Evolutionary conservation across 1,140 invertebrate genomes (phyloP).

Genomic region (Fopius arisanus): DNA sequence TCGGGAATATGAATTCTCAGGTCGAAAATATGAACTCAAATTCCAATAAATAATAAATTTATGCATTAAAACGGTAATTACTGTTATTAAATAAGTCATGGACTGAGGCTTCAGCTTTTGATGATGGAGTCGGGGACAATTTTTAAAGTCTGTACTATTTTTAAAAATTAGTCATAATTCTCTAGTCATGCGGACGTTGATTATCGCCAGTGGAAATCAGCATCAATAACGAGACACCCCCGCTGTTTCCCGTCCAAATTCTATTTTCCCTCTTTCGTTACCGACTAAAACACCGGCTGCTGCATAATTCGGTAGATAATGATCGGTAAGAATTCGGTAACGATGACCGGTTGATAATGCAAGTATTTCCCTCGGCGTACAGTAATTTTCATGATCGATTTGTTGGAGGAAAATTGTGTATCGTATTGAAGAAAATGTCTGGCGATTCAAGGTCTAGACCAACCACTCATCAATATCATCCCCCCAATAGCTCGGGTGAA

Average conservation of each 20-base stretch:
- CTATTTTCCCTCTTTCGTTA: slow-evolving; percentile 18
- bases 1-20: no score
- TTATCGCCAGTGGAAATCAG: slow-evolving; percentile 25
- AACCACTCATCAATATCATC: not conserved
- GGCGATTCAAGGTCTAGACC: not conserved
- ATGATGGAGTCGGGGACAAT: no score
- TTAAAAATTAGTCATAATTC: slow-evolving; percentile 48
- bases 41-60: no score
- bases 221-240: slow-evolving; percentile 36
- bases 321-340: slow-evolving; percentile 31
- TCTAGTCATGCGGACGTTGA: slow-evolving; percentile 43
- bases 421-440: not conserved
- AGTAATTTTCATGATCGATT: not conserved
- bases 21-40: no score
- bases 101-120: no score
- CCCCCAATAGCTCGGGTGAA: not conserved
- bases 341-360: not conserved
- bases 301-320: slow-evolving; percentile 39
- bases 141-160: slow-evolving; percentile 41
- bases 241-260: not conserved
- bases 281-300: slow-evolving; percentile 34
- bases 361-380: not conserved
- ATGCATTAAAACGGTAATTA: no score
- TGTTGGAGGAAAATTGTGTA: not conserved
- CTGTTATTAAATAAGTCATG: no score